phyloP scores from a whole-genome alignment of 2,797 vertebrate species.

The Galago senegalensis region DNA sequence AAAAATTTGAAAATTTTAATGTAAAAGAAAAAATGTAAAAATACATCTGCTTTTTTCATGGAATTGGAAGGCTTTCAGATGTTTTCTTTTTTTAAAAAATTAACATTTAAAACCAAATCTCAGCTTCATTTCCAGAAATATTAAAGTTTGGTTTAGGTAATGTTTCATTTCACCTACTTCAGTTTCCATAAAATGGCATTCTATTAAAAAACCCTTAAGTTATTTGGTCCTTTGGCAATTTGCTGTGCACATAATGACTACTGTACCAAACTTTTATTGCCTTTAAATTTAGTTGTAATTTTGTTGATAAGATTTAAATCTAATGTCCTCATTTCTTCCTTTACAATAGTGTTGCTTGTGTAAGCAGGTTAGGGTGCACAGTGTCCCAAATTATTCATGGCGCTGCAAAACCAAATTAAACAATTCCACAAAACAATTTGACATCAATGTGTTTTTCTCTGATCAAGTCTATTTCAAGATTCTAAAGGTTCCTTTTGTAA shows the following conservation, averaged over 20 bases:
- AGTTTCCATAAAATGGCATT: conserved; percentile 89
- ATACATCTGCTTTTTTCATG: conserved; percentile 87
- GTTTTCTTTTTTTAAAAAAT: conserved; percentile 83
- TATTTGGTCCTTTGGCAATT: conserved; percentile 97
- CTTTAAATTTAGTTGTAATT: conserved; percentile 90
- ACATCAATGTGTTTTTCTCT: conserved; percentile 83
- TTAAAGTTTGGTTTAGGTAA: conserved; percentile 89
- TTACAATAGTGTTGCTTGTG: conserved; percentile 85
- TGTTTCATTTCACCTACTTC: conserved; percentile 88
- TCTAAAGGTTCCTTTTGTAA: conserved; percentile 87
- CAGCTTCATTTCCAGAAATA: conserved; percentile 89
- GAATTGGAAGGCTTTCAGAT: conserved; percentile 88
- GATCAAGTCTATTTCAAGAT: conserved; percentile 88
- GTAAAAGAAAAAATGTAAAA: conserved; percentile 92
- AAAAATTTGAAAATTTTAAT: conserved; percentile 92
- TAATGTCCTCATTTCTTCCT: conserved; percentile 85
- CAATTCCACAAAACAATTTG: conserved; percentile 87
- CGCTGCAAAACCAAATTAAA: conserved; percentile 88
- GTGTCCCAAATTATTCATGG: conserved; percentile 90
- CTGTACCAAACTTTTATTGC: conserved; percentile 93
- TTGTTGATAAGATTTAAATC: conserved; percentile 87
- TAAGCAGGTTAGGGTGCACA: conserved; percentile 86
- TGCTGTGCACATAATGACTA: conserved; percentile 93
- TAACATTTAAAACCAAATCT: conserved; percentile 88
- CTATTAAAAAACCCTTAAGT: conserved; percentile 87